Conservation (phyloP, 2,113 vertebrate species). For the Sciurus niger region DNA sequence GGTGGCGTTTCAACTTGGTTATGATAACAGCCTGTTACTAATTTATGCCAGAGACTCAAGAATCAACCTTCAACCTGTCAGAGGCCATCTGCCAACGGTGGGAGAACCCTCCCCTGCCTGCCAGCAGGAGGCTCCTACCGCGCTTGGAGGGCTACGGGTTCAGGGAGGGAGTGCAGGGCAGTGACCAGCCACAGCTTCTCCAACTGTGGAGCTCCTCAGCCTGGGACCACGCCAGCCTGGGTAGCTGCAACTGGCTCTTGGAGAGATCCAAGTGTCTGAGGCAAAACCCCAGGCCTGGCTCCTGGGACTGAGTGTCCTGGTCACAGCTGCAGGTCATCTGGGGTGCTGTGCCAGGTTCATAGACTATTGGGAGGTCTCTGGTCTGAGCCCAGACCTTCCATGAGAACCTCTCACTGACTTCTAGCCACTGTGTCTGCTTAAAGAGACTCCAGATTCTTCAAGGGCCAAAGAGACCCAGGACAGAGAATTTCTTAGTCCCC, state of each 20-base stretch:
- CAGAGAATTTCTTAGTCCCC: neutral
- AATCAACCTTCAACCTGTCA: neutral
- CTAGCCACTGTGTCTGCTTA: neutral
- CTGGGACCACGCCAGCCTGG: neutral
- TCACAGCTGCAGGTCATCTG: too few species aligned
- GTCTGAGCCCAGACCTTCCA: neutral
- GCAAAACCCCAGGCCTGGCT: neutral
- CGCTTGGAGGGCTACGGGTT: neutral
- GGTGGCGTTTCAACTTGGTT: neutral
- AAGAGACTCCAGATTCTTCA: neutral
- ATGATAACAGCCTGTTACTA: neutral
- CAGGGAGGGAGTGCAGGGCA: neutral
- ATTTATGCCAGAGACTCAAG: neutral
- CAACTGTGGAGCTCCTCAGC: rapidly evolving
- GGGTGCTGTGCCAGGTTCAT: rapidly evolving
- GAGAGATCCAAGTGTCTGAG: neutral
- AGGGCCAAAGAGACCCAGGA: neutral
- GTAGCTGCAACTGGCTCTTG: neutral
- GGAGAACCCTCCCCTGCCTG: neutral
- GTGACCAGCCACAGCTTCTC: rapidly evolving
- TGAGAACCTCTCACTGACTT: neutral
- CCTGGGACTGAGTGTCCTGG: neutral
- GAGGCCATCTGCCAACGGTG: neutral
- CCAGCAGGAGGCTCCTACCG: neutral
- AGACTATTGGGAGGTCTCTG: too few species aligned